Base-by-base conservation (phyloP, 92 coral and sea anemone genomes). In the Desmophyllum pertusum region DNA sequence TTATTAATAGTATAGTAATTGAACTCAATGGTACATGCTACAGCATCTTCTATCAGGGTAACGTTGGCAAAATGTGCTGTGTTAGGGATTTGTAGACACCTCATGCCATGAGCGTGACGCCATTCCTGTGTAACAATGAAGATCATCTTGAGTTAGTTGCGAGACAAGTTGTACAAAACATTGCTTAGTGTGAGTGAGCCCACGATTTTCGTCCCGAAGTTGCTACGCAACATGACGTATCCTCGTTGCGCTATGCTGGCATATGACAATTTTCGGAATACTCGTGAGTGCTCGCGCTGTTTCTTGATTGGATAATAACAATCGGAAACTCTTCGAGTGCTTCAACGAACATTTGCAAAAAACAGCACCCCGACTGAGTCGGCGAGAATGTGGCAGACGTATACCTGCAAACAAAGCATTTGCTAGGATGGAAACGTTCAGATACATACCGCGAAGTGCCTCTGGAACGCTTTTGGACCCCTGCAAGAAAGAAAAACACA, bases 61-160 rank as follows among this genome's bases (percentile, higher is more conserved):
- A 96, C 99, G 87, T 96, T 96, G 63, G 99, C 99, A 79, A 96
- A 96, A 79, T 96, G 99, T 37, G 99, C 99, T 2, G 99, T 96
- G 92, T 96, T 96, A 10, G 99, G 99, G 37, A 96, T 96, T n/a
- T 96, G 97, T 5, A 96, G 91, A 84, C 99, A 96, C 18, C 99
- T 85, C 99, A 96, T 96, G 14, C 98, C 98, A 71, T 96, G 99
- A 4, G 99, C 99, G 76, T 96, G 99, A 69, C 99, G 98, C 99
- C 99, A 96, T 75, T 96, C 99, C 99, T 96, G 62, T 30, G 70
- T 27, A 68, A 38, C 19, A 73, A 80, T 10, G 51, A 68, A 33
- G 36, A 9, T 30, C 70, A 77, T 21, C 35, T 61, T n/a, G n/a
- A n/a, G n/a, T n/a, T n/a, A n/a, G n/a, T n/a, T n/a, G n/a, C n/a